Evolutionary conservation across 2,888 invertebrate species (phyloP).

Genomic region (Arrhopalites spinosus): DNA sequence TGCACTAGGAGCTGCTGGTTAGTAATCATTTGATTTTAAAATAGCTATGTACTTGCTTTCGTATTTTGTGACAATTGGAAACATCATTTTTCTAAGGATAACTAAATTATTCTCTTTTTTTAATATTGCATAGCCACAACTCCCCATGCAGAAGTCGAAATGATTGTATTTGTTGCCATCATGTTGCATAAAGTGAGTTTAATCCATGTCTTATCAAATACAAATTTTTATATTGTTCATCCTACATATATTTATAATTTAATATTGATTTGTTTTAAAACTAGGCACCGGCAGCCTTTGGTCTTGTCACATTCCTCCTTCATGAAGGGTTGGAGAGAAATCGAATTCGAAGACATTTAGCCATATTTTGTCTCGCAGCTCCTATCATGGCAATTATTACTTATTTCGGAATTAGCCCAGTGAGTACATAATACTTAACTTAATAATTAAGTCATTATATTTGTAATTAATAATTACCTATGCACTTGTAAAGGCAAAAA

Average conservation of each 20-base stretch:
- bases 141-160: constrained; percentile 92
- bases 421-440: constrained; percentile 56
- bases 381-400: constrained; percentile 88
- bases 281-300: constrained; percentile 96
- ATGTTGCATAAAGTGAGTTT: constrained; percentile 88
- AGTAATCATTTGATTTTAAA: too few relatives aligned
- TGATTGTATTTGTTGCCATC: constrained; percentile 97
- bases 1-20: constrained; percentile 87
- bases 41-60: too few relatives aligned
- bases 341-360: constrained; percentile 83
- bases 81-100: too few relatives aligned
- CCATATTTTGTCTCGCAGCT: constrained; percentile 91
- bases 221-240: neutral
- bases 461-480: neutral
- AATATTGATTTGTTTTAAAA: constrained; percentile 44
- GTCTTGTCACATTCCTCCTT: constrained; percentile 93
- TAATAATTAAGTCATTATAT: neutral
- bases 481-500: neutral
- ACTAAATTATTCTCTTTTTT: too few relatives aligned
- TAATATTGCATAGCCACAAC: constrained; percentile 75
- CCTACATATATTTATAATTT: neutral
- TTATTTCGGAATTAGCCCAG: constrained; percentile 86
- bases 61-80: too few relatives aligned
- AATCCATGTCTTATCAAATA: neutral
- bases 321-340: constrained; percentile 92